Conservation (phyloP, 1,140 invertebrate genomes). For the Bombus difficillimus region DNA sequence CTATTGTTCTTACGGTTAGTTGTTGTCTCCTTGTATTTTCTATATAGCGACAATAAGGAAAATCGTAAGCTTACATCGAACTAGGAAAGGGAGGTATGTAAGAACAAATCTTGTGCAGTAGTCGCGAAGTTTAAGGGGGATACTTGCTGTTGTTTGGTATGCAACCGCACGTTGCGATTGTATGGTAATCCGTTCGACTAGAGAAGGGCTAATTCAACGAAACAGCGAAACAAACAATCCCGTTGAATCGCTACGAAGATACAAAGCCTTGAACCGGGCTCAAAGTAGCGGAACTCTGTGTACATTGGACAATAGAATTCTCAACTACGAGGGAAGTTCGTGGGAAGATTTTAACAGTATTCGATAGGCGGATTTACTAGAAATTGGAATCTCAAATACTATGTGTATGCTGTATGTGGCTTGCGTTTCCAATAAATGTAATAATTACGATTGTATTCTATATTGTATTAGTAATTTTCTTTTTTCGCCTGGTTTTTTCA, state of each 20-base stretch:
- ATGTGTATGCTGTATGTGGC: neutral
- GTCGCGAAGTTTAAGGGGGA: neutral
- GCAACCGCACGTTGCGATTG: neutral
- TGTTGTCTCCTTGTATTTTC: neutral
- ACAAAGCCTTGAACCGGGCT: neutral
- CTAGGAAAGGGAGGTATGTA: neutral
- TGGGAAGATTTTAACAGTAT: conserved; percentile 4
- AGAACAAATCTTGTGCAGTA: neutral
- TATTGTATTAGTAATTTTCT: neutral
- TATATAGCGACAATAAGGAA: neutral
- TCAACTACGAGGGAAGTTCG: neutral
- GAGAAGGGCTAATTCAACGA: neutral
- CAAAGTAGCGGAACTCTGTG: neutral
- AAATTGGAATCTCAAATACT: neutral
- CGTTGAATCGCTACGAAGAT: conserved; percentile 2
- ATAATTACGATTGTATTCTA: neutral
- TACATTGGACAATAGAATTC: conserved; percentile 3
- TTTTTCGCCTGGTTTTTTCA: neutral
- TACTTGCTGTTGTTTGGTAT: neutral
- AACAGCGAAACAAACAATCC: conserved; percentile 26
- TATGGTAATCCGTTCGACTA: neutral
- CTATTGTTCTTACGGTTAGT: neutral
- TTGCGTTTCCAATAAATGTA: neutral
- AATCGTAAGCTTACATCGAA: neutral
- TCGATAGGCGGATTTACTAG: neutral